Evolutionary conservation across 2,888 invertebrate genomes (phyloP).

Genomic region (Steromphala cineraria): DNA sequence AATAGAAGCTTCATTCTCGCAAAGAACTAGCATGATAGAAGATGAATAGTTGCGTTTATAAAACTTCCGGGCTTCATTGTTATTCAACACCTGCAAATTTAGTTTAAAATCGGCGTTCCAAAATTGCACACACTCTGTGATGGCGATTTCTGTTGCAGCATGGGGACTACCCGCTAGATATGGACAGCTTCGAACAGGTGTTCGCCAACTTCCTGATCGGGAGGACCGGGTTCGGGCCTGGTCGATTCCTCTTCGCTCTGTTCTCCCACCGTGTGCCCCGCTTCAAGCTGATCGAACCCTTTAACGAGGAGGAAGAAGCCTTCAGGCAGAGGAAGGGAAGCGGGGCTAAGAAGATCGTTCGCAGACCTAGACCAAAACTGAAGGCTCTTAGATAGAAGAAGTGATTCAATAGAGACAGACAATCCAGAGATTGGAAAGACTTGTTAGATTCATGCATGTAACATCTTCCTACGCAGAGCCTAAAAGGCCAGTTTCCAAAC

Average conservation of each 20-base stretch:
- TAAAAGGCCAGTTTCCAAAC: too few species aligned
- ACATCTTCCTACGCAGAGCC: too few species aligned
- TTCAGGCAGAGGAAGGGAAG: neutral
- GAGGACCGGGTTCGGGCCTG: conserved; percentile 58
- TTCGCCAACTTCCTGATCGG: conserved; percentile 64
- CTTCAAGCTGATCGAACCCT: conserved; percentile 47
- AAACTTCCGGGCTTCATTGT: too few species aligned
- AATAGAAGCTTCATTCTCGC: too few species aligned
- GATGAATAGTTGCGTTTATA: too few species aligned
- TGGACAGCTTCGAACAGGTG: conserved; percentile 55
- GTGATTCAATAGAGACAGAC: too few species aligned
- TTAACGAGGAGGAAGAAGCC: conserved; percentile 3
- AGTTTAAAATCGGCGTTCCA: too few species aligned
- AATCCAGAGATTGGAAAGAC: too few species aligned
- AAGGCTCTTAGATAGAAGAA: neutral
- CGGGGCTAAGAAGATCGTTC: neutral
- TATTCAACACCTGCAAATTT: too few species aligned
- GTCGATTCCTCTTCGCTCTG: conserved; percentile 61
- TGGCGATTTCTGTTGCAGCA: conserved; percentile 33
- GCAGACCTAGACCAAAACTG: neutral
- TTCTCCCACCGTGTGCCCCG: conserved; percentile 49
- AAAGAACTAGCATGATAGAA: too few species aligned
- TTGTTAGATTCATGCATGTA: too few species aligned
- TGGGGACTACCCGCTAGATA: conserved; percentile 50
- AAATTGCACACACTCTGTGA: too few species aligned